Conservation (phyloP, 2,888 invertebrate genomes). For the Nephrocerus scutellatus region DNA sequence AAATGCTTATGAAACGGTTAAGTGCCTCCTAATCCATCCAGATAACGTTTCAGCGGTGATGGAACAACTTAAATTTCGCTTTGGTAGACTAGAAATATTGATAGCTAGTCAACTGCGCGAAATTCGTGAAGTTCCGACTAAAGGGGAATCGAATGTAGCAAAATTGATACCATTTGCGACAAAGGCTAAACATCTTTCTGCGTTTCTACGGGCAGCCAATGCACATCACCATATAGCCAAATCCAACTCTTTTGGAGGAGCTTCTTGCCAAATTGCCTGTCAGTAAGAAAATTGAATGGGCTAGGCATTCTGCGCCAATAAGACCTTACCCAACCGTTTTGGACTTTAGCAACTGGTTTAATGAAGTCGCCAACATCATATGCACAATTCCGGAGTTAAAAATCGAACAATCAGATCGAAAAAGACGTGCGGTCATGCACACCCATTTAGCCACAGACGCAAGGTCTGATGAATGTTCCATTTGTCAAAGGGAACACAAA, state of each 20-base stretch:
- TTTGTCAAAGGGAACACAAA: too few relatives aligned
- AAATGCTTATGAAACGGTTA: conserved; percentile 12
- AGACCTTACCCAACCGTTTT: conserved; percentile 7
- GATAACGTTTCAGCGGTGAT: too few relatives aligned
- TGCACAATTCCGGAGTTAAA: conserved; percentile 9
- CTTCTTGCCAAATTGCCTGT: conserved; percentile 11
- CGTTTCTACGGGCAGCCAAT: conserved; percentile 10
- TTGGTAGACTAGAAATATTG: conserved; percentile 11
- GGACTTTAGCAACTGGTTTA: conserved; percentile 15
- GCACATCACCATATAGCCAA: conserved; percentile 14
- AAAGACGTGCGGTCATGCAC: too few relatives aligned
- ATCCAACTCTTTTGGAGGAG: conserved; percentile 14
- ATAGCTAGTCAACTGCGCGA: conserved; percentile 12
- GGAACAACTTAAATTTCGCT: conserved; percentile 12
- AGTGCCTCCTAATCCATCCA: conserved; percentile 16
- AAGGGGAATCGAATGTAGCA: conserved; percentile 8
- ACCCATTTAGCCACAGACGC: too few relatives aligned
- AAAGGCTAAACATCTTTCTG: conserved; percentile 9
- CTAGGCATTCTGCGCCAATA: conserved; percentile 2
- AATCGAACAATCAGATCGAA: too few relatives aligned
- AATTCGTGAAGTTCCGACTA: conserved; percentile 6
- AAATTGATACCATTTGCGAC: conserved; percentile 11
- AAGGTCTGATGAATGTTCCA: too few relatives aligned
- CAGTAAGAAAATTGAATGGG: conserved; percentile 14
- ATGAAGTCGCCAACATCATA: conserved; percentile 8